These are phyloP conservation scores for Synanthedon myopaeformis DNA, from an alignment of 2,888 invertebrate genomes.

Conservation along the genomic window DNA sequence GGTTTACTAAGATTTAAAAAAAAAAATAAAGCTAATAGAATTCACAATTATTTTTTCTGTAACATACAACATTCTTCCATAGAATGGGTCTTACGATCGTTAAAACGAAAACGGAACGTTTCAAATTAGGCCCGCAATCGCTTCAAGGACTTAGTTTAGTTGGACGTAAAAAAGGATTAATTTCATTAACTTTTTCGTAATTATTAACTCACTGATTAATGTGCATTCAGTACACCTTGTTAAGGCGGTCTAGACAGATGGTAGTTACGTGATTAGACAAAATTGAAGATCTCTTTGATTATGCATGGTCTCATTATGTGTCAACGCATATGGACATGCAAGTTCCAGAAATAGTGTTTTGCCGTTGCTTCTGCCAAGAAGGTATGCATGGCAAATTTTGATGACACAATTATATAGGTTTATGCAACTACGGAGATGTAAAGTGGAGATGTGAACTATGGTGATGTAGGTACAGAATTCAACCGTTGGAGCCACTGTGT, in stretches of 20 bases:
- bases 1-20: too few species aligned
- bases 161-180: neutral
- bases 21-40: too few species aligned
- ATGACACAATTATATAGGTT: too few species aligned
- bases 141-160: neutral
- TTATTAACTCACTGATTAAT: neutral
- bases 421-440: too few species aligned
- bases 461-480: too few species aligned
- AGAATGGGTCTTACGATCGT: too few species aligned
- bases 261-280: neutral
- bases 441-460: too few species aligned
- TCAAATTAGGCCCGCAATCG: neutral
- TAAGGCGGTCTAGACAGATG: neutral
- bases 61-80: too few species aligned
- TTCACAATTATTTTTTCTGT: too few species aligned
- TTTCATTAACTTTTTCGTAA: neutral
- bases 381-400: too few species aligned
- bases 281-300: neutral
- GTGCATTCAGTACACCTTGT: neutral
- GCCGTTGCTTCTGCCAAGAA: neutral
- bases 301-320: neutral
- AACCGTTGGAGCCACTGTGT: too few species aligned
- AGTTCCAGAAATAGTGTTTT: neutral
- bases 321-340: neutral
- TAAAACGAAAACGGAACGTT: neutral